A percentile compares a stretch with the other conserved stretches of the same genome.
Conservation (phyloP, 2,888 invertebrate genomes). For the Caenorhabditis zanzibari region DNA sequence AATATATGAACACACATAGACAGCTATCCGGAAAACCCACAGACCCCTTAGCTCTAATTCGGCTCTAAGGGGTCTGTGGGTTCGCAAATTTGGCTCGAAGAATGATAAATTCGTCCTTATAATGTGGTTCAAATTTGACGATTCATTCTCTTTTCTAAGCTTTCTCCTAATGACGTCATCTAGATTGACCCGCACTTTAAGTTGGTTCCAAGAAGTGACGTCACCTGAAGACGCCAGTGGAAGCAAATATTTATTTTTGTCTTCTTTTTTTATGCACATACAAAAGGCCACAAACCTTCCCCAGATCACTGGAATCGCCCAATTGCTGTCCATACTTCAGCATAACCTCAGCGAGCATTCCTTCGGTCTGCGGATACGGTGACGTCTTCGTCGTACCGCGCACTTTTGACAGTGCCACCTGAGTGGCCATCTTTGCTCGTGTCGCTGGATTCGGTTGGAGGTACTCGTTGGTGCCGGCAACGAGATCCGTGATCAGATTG, state of each 20-base stretch:
- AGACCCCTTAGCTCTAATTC: no score
- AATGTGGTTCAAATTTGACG: no score
- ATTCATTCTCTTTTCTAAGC: no score
- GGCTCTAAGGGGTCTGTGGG: no score
- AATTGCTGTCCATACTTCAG: constrained; percentile 94
- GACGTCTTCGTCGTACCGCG: constrained; percentile 86
- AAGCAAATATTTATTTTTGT: no score
- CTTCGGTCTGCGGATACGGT: constrained; percentile 99
- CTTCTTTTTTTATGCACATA: no score
- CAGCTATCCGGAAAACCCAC: no score
- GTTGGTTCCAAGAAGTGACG: not conserved
- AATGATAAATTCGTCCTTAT: no score
- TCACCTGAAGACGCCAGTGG: not conserved
- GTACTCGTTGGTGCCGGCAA: constrained; percentile 97
- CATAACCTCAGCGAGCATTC: constrained; percentile 97
- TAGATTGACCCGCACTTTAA: not conserved
- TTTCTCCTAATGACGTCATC: not conserved
- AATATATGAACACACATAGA: not conserved
- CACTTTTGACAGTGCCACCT: constrained; percentile 92
- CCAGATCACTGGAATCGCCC: constrained; percentile 94
- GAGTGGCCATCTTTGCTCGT: constrained; percentile 86
- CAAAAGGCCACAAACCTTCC: constrained; percentile 68
- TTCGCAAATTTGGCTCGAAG: no score
- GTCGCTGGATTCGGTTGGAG: constrained; percentile 96
- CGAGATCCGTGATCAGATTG: constrained; percentile 96